Conservation (phyloP, 2,113 vertebrate genomes). For the Gymnobelideus leadbeateri region DNA sequence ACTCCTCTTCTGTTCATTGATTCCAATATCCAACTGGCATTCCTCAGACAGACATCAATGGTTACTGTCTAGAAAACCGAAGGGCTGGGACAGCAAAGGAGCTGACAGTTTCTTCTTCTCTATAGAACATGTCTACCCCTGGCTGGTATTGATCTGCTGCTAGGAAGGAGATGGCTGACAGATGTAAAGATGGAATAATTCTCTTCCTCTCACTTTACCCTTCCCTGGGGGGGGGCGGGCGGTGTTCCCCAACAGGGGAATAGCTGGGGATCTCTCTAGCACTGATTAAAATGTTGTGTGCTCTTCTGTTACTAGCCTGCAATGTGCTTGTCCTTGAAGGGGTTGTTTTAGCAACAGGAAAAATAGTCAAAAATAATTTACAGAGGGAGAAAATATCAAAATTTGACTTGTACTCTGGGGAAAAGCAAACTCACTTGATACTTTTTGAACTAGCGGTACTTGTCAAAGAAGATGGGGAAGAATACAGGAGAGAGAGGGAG, state of each 20-base stretch:
- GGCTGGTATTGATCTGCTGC: slow-evolving; percentile 63
- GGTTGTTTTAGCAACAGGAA: slow-evolving; percentile 64
- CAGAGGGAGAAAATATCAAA: slow-evolving; percentile 66
- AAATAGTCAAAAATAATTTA: slow-evolving; percentile 73
- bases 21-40: slow-evolving; percentile 28
- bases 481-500: neutral
- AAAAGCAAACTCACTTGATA: slow-evolving; percentile 29
- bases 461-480: neutral
- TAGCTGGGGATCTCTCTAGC: slow-evolving; percentile 73
- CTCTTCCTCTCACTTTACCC: slow-evolving; percentile 72
- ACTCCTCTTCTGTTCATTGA: slow-evolving; percentile 14
- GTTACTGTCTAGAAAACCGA: slow-evolving; percentile 19
- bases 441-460: slow-evolving; percentile 21
- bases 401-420: slow-evolving; percentile 5
- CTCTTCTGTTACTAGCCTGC: slow-evolving; percentile 64
- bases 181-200: slow-evolving; percentile 52
- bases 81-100: slow-evolving; percentile 5
- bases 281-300: slow-evolving; percentile 47
- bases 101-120: slow-evolving; percentile 27
- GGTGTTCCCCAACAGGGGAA: slow-evolving; percentile 36
- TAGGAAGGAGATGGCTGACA: slow-evolving; percentile 51
- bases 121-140: slow-evolving; percentile 32
- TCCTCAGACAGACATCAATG: slow-evolving; percentile 36
- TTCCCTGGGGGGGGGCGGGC: neutral
- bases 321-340: slow-evolving; percentile 61